These are phyloP conservation scores for Leucozona laternaria DNA, from an alignment of 2,888 invertebrate species.

Conservation along the genomic window DNA sequence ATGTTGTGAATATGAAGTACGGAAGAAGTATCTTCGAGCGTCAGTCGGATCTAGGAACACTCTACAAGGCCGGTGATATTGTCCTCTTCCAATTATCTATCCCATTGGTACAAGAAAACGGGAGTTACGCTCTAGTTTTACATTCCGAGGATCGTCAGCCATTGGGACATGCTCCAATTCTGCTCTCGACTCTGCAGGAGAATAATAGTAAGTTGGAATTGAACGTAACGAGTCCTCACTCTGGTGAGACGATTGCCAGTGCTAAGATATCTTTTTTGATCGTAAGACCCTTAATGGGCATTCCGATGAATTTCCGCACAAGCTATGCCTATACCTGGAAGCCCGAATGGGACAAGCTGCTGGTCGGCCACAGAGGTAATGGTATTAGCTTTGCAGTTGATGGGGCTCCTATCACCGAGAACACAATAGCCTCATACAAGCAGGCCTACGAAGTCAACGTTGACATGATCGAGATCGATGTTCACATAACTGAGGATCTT, in stretches of 20 bases:
- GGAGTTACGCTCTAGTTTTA: constrained; percentile 78
- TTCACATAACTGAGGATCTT: constrained; percentile 97
- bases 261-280: constrained; percentile 86
- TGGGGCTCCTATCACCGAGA: constrained; percentile 91
- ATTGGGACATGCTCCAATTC: constrained; percentile 93
- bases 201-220: constrained; percentile 91
- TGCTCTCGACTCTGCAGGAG: constrained; percentile 90
- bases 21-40: constrained; percentile 78
- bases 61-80: constrained; percentile 79
- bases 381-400: constrained; percentile 92
- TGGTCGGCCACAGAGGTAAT: constrained; percentile 97
- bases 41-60: constrained; percentile 78
- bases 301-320: constrained; percentile 89
- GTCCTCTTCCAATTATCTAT: constrained; percentile 81
- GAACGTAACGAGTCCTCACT: constrained; percentile 88
- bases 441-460: constrained; percentile 96
- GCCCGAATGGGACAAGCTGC: constrained; percentile 91
- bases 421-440: constrained; percentile 97
- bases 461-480: constrained; percentile 99
- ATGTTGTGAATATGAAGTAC: constrained; percentile 80
- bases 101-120: constrained; percentile 78
- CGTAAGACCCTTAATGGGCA: constrained; percentile 80
- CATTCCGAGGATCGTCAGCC: constrained; percentile 83
- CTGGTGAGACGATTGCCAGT: constrained; percentile 90
- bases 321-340: constrained; percentile 95